A percentile compares a stretch with the other conserved stretches of the same genome.
Evolutionary conservation across 2,888 invertebrate genomes (phyloP).

Genomic region (Colletes collaris): DNA sequence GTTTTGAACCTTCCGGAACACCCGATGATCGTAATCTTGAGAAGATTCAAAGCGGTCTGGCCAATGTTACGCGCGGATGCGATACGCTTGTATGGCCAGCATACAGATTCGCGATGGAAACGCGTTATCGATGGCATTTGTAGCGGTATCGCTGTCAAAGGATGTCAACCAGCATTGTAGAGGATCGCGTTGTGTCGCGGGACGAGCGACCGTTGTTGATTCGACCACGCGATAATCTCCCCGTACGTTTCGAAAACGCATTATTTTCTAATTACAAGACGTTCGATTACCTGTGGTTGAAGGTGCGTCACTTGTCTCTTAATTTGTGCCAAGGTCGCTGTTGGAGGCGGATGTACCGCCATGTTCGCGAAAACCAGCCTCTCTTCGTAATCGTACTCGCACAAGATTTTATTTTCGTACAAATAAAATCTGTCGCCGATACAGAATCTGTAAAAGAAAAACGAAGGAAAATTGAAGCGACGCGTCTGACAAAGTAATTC

Average conservation of each 20-base stretch:
- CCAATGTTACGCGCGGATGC: slow-evolving; percentile 8
- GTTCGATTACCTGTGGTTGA: slow-evolving; percentile 81
- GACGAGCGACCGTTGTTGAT: neutral
- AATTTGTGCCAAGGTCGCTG: slow-evolving; percentile 92
- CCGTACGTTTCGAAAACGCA: too few relatives aligned
- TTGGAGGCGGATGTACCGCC: slow-evolving; percentile 89
- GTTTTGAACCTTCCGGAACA: slow-evolving; percentile 60
- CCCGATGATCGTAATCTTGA: slow-evolving; percentile 53
- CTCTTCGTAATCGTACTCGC: slow-evolving; percentile 97
- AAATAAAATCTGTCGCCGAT: slow-evolving; percentile 97
- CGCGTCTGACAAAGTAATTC: neutral
- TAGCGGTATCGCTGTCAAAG: slow-evolving; percentile 34
- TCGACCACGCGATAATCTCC: too few relatives aligned
- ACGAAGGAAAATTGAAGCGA: neutral
- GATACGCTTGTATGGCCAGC: slow-evolving; percentile 44
- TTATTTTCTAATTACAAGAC: neutral
- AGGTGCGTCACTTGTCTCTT: slow-evolving; percentile 91
- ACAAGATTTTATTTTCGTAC: slow-evolving; percentile 96
- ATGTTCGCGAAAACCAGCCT: slow-evolving; percentile 94
- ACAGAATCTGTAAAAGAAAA: slow-evolving; percentile 90
- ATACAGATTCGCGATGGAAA: neutral
- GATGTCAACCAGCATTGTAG: slow-evolving; percentile 8
- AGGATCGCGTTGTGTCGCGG: neutral
- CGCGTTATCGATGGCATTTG: slow-evolving; percentile 13
- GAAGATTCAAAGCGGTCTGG: slow-evolving; percentile 26